A percentile compares a stretch with the other conserved stretches of the same genome.
Evolutionary conservation across 2,888 invertebrate species (phyloP).

Genomic region (Stenodera caucasica): DNA sequence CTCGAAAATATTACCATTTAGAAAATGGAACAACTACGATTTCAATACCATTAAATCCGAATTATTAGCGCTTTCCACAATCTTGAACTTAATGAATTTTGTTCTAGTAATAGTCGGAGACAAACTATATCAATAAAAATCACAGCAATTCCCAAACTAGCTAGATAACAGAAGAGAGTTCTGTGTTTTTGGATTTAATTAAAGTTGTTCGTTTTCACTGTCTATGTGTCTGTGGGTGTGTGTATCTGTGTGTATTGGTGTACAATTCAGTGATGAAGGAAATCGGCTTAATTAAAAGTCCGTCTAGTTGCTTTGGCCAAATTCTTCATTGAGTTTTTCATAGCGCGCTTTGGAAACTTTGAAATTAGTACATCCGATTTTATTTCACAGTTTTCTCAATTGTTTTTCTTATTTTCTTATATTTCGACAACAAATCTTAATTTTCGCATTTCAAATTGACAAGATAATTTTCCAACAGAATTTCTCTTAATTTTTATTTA

Average conservation of each 20-base stretch:
- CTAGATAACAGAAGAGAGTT: conserved; percentile 2
- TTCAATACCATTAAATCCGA: no score
- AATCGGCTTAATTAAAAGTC: conserved; percentile 9
- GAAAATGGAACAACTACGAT: no score
- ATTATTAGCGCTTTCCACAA: not conserved
- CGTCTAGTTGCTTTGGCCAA: conserved; percentile 5
- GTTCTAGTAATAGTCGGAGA: not conserved
- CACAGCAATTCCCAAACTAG: conserved; percentile 3
- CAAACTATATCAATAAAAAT: conserved; percentile 1
- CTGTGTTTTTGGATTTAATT: conserved; percentile 4
- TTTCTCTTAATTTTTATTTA: no score
- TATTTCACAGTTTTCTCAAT: not conserved
- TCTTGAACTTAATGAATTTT: not conserved
- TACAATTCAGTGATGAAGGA: conserved; percentile 3
- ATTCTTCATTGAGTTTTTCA: conserved; percentile 5
- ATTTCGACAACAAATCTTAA: not conserved
- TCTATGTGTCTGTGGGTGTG: not conserved
- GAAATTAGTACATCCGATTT: not conserved
- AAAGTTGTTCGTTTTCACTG: conserved; percentile 4
- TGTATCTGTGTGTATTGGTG: not conserved
- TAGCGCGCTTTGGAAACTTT: not conserved
- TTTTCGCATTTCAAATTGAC: not conserved
- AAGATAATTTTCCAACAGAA: no score
- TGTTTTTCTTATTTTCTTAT: not conserved
- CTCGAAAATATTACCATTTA: no score